phyloP scores from a whole-genome alignment of 2,888 invertebrate genomes.

The Andricus curvator region DNA sequence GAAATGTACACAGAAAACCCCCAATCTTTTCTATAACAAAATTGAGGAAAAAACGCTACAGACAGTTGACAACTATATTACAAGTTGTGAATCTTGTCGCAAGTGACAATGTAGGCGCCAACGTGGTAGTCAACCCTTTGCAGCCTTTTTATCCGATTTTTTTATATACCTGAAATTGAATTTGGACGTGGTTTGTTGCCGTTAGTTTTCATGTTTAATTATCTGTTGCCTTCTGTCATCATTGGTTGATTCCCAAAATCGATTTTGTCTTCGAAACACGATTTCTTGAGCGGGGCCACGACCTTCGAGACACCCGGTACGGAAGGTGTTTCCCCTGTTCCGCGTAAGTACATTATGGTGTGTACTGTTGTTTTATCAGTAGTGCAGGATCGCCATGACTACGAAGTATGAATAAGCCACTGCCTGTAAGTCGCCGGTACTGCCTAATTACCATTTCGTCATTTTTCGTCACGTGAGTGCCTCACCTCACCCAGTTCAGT shows the following conservation, averaged over 20 bases:
- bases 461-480: conserved; percentile 63
- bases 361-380: conserved; percentile 78
- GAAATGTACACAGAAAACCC: too few relatives aligned
- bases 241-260: conserved; percentile 24
- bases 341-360: conserved; percentile 69
- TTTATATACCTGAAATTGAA: not conserved
- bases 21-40: too few relatives aligned
- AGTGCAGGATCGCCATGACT: conserved; percentile 77
- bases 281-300: conserved; percentile 23
- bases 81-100: too few relatives aligned
- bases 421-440: conserved; percentile 63
- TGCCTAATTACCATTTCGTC: conserved; percentile 73
- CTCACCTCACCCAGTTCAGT: not conserved
- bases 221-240: not conserved
- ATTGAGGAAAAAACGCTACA: too few relatives aligned
- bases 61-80: too few relatives aligned
- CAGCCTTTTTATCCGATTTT: too few relatives aligned
- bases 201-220: not conserved
- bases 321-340: conserved; percentile 68
- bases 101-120: too few relatives aligned
- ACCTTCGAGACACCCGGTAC: conserved; percentile 64
- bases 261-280: conserved; percentile 36
- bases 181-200: not conserved
- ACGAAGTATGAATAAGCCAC: conserved; percentile 74
- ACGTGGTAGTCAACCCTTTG: too few relatives aligned